These are phyloP conservation scores for Machimus atricapillus DNA, from an alignment of 2,888 invertebrate species.

Conservation along the genomic window DNA sequence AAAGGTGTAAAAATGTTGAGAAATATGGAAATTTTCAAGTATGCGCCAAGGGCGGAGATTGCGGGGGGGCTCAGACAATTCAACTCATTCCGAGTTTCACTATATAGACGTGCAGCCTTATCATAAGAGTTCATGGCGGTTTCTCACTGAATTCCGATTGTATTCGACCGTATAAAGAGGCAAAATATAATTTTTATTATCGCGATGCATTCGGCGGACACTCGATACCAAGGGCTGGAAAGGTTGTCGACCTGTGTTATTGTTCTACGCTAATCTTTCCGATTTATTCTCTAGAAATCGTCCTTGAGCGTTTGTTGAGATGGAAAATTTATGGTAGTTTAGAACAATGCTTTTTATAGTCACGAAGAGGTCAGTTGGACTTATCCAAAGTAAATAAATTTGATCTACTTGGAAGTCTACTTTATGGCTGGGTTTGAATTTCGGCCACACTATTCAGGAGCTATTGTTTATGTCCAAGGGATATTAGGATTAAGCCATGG, in stretches of 20 bases:
- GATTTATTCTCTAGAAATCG: neutral
- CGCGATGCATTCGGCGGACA: neutral
- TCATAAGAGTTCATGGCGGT: slow-evolving; percentile 24
- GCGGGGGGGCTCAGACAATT: neutral
- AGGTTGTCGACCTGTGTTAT: neutral
- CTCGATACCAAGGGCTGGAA: neutral
- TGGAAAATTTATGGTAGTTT: slow-evolving; percentile 1
- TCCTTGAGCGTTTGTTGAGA: neutral
- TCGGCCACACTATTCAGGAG: neutral
- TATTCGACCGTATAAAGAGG: neutral
- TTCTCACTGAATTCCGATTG: slow-evolving; percentile 23
- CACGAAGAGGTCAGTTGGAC: neutral
- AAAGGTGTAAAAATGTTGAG: slow-evolving; percentile 33
- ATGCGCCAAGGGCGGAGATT: slow-evolving; percentile 43
- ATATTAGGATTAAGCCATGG: neutral
- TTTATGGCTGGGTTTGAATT: neutral
- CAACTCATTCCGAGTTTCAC: neutral
- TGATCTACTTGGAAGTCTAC: neutral
- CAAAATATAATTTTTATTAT: neutral
- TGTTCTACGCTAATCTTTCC: neutral
- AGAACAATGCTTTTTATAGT: neutral
- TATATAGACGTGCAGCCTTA: neutral
- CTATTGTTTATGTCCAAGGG: neutral
- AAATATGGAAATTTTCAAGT: slow-evolving; percentile 46
- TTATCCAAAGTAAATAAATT: neutral